phyloP scores from a whole-genome alignment of 2,888 invertebrate genomes.

The Keiferia lycopersicella region DNA sequence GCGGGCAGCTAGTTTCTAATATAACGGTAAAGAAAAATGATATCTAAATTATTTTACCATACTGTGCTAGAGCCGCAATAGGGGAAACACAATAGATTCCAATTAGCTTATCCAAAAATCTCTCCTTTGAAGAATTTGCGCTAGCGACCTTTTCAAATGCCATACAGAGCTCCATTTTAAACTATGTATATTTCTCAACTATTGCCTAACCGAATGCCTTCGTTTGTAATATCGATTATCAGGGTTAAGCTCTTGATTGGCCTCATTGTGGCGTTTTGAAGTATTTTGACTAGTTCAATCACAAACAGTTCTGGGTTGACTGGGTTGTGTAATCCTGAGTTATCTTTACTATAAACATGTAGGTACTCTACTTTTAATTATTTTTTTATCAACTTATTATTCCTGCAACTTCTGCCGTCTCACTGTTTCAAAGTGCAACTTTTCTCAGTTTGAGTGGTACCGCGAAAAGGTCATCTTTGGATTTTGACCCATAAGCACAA shows the following conservation, averaged over 20 bases:
- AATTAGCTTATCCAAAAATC: constrained; percentile 43
- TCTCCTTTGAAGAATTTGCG: constrained; percentile 36
- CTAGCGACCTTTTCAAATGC: constrained; percentile 34
- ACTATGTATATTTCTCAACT: constrained; percentile 22
- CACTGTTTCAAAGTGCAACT: no score
- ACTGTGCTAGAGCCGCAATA: neutral
- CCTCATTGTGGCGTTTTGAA: constrained; percentile 37
- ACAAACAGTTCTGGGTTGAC: constrained; percentile 13
- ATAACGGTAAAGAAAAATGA: no score
- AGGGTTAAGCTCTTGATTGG: constrained; percentile 34
- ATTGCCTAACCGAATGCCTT: constrained; percentile 32
- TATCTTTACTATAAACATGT: no score
- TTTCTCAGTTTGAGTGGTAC: no score
- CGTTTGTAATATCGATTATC: constrained; percentile 35
- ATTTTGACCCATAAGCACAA: no score
- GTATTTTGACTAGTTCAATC: constrained; percentile 35
- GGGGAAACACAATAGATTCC: constrained; percentile 37
- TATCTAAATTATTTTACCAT: neutral
- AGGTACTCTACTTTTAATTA: no score
- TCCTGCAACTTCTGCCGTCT: no score
- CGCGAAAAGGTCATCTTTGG: no score
- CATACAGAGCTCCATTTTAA: constrained; percentile 32
- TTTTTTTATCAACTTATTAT: no score
- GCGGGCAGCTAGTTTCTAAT: no score
- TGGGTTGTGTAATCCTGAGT: neutral